Evolutionary conservation across 2,888 invertebrate genomes (phyloP), one percentile per base, ranked within the genome.

Genomic region (Hedya salicella): DNA sequence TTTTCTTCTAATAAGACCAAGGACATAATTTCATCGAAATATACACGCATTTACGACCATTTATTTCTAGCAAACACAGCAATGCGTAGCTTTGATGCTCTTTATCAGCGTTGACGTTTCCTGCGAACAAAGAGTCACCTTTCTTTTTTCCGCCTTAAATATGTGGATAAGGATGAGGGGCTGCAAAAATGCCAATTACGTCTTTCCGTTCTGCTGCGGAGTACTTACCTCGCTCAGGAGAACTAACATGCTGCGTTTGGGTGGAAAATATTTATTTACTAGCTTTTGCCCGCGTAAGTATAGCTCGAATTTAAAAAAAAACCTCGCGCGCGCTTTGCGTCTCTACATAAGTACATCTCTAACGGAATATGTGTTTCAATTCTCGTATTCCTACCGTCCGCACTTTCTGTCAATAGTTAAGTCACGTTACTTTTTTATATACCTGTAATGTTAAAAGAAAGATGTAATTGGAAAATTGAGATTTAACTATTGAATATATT

Each of bases 141-240:
- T 25, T 65, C 59, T 52, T 42, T 36, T 64, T 57, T 64, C 64
- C 63, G 63, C 63, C 48, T 63, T 30, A 56, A 63, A 56, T 63
- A 63, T 56, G 40, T 30, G 30, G 63, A 16, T 42, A 46, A 48
- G 13, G 61, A 21, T 49, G 48, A 36, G 25, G 39, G 60, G 39
- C 13, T 50, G 13, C 49, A 16, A 30, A 39, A 40, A 40, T n/a
- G 49, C 2, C 14, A 25, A 14, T 32, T 32, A 44, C 6, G 32
- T 9, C 13, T 46, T 44, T 44, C 32, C 32, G 36, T 52, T 39
- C 39, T 11, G n/a, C 16, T 1, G 32, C 32, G 9, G 36, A 16
- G 32, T 53, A 16, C n/a, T 14, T 14, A 32, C 32, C n/a, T 17
- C 3, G 16, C 3, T 19, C 2, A 39, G 5, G 13, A 36, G 9